Evolutionary conservation across 2,888 invertebrate species (phyloP).

Genomic region (Euproctis similis): DNA sequence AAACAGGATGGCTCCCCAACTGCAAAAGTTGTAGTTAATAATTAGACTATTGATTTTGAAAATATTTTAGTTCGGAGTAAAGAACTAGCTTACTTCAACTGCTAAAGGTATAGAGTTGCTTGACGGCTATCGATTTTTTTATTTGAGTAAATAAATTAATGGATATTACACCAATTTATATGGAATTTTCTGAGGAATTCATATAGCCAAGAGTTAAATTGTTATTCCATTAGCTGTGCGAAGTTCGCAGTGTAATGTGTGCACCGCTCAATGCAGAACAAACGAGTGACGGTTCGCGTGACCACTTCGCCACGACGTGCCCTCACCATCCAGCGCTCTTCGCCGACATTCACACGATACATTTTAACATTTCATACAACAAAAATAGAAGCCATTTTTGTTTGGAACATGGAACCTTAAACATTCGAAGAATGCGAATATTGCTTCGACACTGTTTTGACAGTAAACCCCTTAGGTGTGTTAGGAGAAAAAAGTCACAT

Average conservation of each 20-base stretch:
- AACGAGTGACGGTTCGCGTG: conserved; percentile 61
- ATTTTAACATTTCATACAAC: conserved; percentile 71
- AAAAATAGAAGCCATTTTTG: conserved; percentile 69
- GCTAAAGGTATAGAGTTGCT: too few species aligned
- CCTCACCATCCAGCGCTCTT: conserved; percentile 45
- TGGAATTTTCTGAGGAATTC: conserved; percentile 28
- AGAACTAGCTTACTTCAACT: too few species aligned
- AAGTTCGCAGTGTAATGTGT: conserved; percentile 19
- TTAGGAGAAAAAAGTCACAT: conserved; percentile 34
- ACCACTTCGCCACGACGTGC: conserved; percentile 56
- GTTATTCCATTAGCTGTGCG: conserved; percentile 35
- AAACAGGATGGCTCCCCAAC: too few species aligned
- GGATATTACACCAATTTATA: too few species aligned
- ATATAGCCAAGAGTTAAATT: conserved; percentile 50
- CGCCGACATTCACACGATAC: conserved; percentile 62
- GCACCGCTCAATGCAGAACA: conserved; percentile 27
- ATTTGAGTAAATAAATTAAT: too few species aligned
- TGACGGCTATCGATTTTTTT: too few species aligned
- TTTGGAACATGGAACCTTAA: conserved; percentile 35
- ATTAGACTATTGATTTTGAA: too few species aligned
- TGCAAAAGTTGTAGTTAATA: too few species aligned
- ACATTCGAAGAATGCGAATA: conserved; percentile 52
- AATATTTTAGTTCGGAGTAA: too few species aligned
- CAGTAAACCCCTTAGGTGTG: conserved; percentile 32
- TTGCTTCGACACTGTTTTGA: conserved; percentile 30